Evolutionary conservation across 64 coral and sea anemone genomes (phyloP), one percentile per base, ranked within the genome.

Genomic region (Actinia tenebrosa): DNA sequence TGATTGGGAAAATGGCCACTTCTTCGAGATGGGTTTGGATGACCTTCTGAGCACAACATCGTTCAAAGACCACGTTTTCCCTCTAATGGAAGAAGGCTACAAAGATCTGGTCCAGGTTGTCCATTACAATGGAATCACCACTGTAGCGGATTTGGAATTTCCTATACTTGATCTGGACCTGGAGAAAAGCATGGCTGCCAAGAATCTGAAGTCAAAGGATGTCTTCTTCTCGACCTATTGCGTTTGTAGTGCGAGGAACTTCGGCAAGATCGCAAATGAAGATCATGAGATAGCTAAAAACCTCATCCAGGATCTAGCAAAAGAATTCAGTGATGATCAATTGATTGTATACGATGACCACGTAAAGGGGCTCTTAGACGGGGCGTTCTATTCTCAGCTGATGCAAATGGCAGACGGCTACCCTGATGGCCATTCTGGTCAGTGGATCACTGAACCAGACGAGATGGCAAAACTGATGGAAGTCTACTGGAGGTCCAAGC

Each of bases 61-160:
- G 18, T 86, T 86, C 43, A 20, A 17, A 16, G 19, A 17, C 3
- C 44, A 50, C 10, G 84, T 86, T 3, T 37, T 86, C 4, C 44
- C 84, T 46, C 50, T 69, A 68, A 69, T 86, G 84, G 22, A 37
- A 68, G 14, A 22, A 62, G 84, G 84, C 44, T 86, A 86, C 26
- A 15, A 86, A 69, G 84, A 68, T 52, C 20, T 86, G 44, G 23
- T 86, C 62, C 20, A 64, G 10, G 62, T 69, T 16, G 50, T 86
- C 30, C 84, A 86, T 18, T 15, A 71, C 16, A 71, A 20, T 50
- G 84, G 84, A 50, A 18, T 86, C 61, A 86, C 84, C 17, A 68
- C 84, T n/a, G 84, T 86, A 4, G 84, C 43, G 4, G 84, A 86
- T 50, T 42, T 86, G 27, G 84, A 86, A 53, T 86, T 86, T 86